A percentile compares a stretch with the other conserved stretches of the same genome.
Conservation (phyloP, 2,888 invertebrate species). For the Isoperla grammatica region DNA sequence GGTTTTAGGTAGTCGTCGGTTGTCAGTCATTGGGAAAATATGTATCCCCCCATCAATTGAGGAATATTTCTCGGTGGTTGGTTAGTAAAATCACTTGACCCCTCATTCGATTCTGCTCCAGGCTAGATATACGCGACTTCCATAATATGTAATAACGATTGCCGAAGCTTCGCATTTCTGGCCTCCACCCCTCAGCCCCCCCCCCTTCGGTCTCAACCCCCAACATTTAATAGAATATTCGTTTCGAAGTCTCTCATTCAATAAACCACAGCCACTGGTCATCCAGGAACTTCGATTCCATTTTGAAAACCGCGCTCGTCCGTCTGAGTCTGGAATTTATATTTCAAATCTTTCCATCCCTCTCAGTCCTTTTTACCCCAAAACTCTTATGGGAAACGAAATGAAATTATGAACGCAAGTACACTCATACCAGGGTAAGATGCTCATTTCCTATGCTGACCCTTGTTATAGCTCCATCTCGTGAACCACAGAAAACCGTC, state of each 20-base stretch:
- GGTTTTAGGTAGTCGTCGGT: conserved; percentile 10
- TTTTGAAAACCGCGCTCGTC: conserved; percentile 13
- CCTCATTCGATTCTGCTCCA: neutral
- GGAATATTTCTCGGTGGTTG: conserved; percentile 9
- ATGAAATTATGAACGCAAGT: neutral
- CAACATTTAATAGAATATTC: conserved; percentile 16
- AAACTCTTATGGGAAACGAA: neutral
- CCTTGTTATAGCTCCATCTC: too few species aligned
- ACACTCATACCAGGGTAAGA: neutral
- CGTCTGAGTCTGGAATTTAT: conserved; percentile 22
- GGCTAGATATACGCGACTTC: neutral
- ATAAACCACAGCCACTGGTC: conserved; percentile 23
- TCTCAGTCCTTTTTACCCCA: neutral
- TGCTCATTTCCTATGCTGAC: neutral
- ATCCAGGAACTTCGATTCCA: conserved; percentile 20
- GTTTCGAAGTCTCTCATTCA: conserved; percentile 15
- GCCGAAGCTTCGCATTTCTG: neutral
- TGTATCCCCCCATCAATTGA: conserved; percentile 9
- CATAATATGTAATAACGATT: conserved; percentile 16
- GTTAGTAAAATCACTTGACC: conserved; percentile 5
- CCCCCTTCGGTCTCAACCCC: neutral
- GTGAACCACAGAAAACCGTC: too few species aligned
- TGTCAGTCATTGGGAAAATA: conserved; percentile 16
- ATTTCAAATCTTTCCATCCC: conserved; percentile 24
- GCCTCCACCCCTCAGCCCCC: neutral